Evolutionary conservation across 1,140 invertebrate genomes (phyloP).

Genomic region (Nymphalis io): DNA sequence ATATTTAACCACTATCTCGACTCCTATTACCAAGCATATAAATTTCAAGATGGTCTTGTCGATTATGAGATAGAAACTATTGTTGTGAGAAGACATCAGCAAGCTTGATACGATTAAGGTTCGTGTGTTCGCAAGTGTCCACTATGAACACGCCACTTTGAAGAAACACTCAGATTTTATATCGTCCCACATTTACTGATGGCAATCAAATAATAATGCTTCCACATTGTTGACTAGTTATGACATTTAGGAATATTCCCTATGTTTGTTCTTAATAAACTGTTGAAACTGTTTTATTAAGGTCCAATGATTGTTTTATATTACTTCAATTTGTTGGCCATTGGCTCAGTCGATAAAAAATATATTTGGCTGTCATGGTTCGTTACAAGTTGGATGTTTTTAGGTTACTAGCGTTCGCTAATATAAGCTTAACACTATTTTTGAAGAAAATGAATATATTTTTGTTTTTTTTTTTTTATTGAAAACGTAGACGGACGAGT

Average conservation of each 20-base stretch:
- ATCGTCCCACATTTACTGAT: conserved; percentile 35
- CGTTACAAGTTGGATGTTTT: no score
- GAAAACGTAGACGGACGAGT: no score
- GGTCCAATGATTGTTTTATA: not conserved
- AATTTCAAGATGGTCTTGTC: no score
- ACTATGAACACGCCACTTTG: conserved; percentile 34
- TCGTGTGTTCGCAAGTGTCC: conserved; percentile 33
- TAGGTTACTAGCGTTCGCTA: no score
- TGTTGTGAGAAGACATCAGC: not conserved
- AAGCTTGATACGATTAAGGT: not conserved
- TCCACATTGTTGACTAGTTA: conserved; percentile 34
- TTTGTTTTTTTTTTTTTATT: no score
- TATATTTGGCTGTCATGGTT: not conserved
- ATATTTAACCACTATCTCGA: no score
- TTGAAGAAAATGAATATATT: no score
- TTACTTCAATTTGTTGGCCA: not conserved
- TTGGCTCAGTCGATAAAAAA: not conserved
- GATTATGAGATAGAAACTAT: not conserved
- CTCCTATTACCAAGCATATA: no score
- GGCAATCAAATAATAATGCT: conserved; percentile 43
- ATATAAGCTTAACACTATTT: no score
- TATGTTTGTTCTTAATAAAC: conserved; percentile 11
- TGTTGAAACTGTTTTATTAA: not conserved
- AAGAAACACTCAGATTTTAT: conserved; percentile 43
- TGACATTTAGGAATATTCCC: conserved; percentile 18